Evolutionary conservation across 2,888 invertebrate species (phyloP), one percentile per base, ranked within the genome.

Genomic region (Bombyx huttoni): DNA sequence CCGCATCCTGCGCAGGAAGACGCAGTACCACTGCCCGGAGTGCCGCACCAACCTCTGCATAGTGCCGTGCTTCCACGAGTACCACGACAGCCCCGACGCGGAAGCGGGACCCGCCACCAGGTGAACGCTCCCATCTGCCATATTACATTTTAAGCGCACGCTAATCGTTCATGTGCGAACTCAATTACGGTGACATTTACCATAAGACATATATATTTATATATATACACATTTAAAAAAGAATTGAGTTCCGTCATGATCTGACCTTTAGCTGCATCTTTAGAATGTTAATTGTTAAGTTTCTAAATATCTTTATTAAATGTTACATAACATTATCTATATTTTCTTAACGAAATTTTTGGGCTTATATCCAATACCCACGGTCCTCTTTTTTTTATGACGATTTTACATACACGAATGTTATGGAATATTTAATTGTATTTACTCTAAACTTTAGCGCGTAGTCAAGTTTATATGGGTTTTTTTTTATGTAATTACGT

Each of bases 11-110:
- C 90, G 96, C 49, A 90, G 96, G 55, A 96, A 96, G 84, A 96
- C 96, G 1, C 96, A 96, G 78, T 96, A 95, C 78, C 95, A 96
- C 71, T 96, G 96, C 81, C 96, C 96, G 0, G 96, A 96, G 76
- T 96, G 96, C 77, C 94, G 94, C 79, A 94, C 94, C 56, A 96
- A 96, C 80, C 89, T 96, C 51, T 96, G 96, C 79, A 95, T 96
- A 68, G 96, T 96, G 57, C 96, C 96, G 47, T 96, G 96, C 82
- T 96, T 96, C 86, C 95, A 96, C 78, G 93, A 94, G 68, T 95
- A 93, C 73, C 94, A 95, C 70, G 94, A 94, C 68, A 89, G 92
- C 33, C 90, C 74, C 0, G 70, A 67, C 2, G 66, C 68, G 1
- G 61, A 24, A 5, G 3, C 73, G 1, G 57, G 64, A 1, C 63